Conservation (phyloP, 2,797 vertebrate genomes). For the Allobates femoralis region DNA sequence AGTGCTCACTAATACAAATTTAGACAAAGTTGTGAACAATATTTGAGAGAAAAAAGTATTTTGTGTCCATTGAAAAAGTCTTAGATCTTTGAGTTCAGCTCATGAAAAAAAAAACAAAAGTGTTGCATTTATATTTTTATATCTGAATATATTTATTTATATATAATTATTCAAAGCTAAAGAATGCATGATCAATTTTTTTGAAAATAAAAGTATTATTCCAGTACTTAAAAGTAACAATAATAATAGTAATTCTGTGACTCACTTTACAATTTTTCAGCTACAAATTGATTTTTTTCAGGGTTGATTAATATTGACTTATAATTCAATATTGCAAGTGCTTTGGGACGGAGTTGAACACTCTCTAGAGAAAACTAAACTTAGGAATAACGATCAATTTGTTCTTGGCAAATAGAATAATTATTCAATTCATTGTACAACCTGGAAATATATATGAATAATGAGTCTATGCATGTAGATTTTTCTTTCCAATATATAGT, state of each 20-base stretch:
- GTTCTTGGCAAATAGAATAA: conserved; percentile 53
- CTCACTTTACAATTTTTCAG: conserved; percentile 18
- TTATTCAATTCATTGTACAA: conserved; percentile 39
- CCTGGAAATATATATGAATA: conserved; percentile 32
- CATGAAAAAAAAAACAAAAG: too few relatives aligned
- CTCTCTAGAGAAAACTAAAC: conserved; percentile 49
- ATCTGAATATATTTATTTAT: too few relatives aligned
- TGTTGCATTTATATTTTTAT: too few relatives aligned
- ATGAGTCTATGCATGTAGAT: conserved; percentile 27
- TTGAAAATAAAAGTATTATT: background rate
- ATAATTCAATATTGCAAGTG: conserved; percentile 50
- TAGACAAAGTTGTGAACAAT: too few relatives aligned
- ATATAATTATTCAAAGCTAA: too few relatives aligned
- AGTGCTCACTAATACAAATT: too few relatives aligned
- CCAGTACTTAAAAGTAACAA: background rate
- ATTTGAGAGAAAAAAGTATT: too few relatives aligned
- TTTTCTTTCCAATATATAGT: background rate
- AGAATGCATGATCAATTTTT: background rate
- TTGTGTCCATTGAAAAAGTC: too few relatives aligned
- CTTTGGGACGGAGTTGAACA: conserved; percentile 35
- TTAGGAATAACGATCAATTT: conserved; percentile 46
- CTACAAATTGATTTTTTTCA: conserved; percentile 42
- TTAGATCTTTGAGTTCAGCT: too few relatives aligned
- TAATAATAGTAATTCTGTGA: background rate
- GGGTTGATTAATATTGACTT: conserved; percentile 55